Base-by-base conservation (phyloP, 1,140 invertebrate species). In the Heliothis subflexa region DNA sequence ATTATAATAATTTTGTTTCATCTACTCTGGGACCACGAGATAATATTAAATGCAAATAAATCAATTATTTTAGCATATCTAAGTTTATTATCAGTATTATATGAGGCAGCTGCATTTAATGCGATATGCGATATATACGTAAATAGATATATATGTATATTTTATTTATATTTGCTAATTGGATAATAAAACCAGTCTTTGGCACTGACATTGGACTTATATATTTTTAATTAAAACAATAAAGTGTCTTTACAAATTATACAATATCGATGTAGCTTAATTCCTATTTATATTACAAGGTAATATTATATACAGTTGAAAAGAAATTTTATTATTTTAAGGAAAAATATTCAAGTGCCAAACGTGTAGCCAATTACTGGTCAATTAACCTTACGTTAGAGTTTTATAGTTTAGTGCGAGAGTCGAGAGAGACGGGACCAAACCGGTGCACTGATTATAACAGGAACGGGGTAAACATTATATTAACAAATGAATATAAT, bases 11-110 rank as follows among this genome's bases (percentile, higher is more conserved):
- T 55, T 76, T 54, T 81, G 10, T 82, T 81, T 57, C 33, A 45
- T 79, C 61, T 54, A 62, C 64, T 79, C 72, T 55, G 83, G 83
- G 83, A 85, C 83, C 83, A 85, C 83, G 76, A 40, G 40, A 75
- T 77, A 68, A 54, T 57, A 77, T 16, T 66, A 79, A 82, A 76
- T 79, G 79, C 68, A 66, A 78, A 11, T 71, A 74, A 86, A 89
- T 91, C 88, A 91, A 90, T 93, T 92, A 91, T 87, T 94, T 92
- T 89, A 85, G 87, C 91, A 91, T 91, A 92, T 92, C 89, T 82
- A 83, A 78, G 83, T 84, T 86, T 86, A 85, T 89, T 87, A 88
- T 80, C 88, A 90, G 86, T 92, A 90, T 90, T 92, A 88, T 85
- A 61, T 75, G 45, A 85, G 76, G 64, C 85, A 84, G 78, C 78